These are phyloP conservation scores for Nemapogon koenigi DNA, from an alignment of 2,888 invertebrate genomes.

Conservation along the genomic window DNA sequence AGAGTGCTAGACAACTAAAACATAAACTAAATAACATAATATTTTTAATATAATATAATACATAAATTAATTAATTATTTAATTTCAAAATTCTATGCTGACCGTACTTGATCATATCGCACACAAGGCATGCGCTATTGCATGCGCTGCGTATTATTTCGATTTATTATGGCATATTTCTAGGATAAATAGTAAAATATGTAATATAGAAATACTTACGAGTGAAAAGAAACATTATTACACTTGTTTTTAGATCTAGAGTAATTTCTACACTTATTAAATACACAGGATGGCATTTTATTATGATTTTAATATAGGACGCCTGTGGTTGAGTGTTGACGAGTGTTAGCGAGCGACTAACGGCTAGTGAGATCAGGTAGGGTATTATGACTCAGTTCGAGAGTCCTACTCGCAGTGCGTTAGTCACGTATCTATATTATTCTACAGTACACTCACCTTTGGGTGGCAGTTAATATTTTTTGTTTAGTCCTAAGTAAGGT, in stretches of 20 bases:
- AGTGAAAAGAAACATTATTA: slow-evolving; percentile 1
- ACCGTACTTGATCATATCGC: background rate
- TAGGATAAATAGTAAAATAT: background rate
- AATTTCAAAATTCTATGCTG: slow-evolving; percentile 1
- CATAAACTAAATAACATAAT: background rate
- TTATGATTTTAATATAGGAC: background rate
- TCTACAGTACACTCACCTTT: no score
- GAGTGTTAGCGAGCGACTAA: no score
- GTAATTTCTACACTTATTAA: slow-evolving; percentile 2
- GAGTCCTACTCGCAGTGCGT: no score
- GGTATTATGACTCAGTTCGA: no score
- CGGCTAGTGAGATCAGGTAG: no score
- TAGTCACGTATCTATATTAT: no score
- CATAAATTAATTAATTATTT: background rate
- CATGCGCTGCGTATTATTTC: no score
- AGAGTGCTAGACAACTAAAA: background rate
- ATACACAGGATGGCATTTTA: slow-evolving; percentile 6
- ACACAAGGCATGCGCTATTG: background rate
- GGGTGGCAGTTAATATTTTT: no score
- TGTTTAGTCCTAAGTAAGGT: no score
- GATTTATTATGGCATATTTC: no score
- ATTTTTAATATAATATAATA: background rate
- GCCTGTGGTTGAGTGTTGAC: no score
- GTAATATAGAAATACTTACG: slow-evolving; percentile 1
- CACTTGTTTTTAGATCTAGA: background rate